These are phyloP conservation scores for Tarsius wallacei DNA, from an alignment of 2,797 vertebrate genomes.

Conservation along the genomic window DNA sequence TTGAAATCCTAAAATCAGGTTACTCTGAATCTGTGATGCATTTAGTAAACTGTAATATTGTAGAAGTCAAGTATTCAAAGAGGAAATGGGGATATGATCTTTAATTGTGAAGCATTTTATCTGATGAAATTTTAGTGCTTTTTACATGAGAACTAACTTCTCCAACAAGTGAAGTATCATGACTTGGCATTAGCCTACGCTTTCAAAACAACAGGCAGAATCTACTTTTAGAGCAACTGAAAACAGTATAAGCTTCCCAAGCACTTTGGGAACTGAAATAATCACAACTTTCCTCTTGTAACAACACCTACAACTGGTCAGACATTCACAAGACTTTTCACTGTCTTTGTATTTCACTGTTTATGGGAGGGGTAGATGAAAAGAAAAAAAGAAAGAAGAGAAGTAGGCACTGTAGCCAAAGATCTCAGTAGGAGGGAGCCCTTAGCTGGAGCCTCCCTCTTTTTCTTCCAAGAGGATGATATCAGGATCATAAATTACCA, in stretches of 20 bases:
- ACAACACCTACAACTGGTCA: conserved; percentile 2
- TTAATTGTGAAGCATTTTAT: not conserved
- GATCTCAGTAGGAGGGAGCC: conserved; percentile 49
- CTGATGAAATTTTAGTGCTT: not conserved
- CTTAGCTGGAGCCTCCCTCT: not conserved
- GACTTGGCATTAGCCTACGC: not conserved
- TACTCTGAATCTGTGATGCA: not conserved
- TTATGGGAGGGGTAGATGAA: not conserved
- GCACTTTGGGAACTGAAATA: conserved; percentile 36
- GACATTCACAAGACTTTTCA: not conserved
- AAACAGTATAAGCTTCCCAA: not conserved
- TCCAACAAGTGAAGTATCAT: not conserved
- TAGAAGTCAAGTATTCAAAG: not conserved
- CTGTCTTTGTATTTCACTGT: conserved; percentile 11
- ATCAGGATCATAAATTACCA: conserved; percentile 72
- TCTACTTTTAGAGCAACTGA: conserved; percentile 30
- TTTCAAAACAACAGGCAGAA: not conserved
- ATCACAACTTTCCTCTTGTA: conserved; percentile 20
- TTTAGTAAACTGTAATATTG: not conserved
- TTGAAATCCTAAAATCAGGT: not conserved
- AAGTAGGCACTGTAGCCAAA: not conserved
- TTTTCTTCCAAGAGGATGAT: conserved; percentile 58
- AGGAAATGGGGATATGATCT: not conserved
- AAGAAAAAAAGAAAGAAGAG: not conserved
- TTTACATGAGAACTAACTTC: conserved; percentile 3